These are phyloP conservation scores for Nomada goodeniana DNA, from an alignment of 2,888 invertebrate species.

Conservation along the genomic window DNA sequence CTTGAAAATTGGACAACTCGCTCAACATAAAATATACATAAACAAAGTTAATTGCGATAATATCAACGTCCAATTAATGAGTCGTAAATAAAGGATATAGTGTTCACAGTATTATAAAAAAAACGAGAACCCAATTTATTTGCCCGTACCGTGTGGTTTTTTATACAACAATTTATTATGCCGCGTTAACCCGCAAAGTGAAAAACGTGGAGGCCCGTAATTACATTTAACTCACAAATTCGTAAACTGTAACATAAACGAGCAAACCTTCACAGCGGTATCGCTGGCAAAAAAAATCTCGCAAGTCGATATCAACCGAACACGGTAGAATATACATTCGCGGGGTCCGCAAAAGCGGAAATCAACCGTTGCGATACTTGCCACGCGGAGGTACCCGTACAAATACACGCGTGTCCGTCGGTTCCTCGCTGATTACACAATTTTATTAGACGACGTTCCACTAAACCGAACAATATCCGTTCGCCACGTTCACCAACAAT, in stretches of 20 bases:
- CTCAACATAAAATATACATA: no score
- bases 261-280: background rate
- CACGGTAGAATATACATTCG: conserved; percentile 12
- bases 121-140: no score
- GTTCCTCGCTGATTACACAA: conserved; percentile 5
- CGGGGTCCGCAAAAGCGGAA: background rate
- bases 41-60: no score
- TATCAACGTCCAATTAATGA: no score
- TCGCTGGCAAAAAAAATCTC: background rate
- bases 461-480: background rate
- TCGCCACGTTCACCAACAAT: background rate
- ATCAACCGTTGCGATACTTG: background rate
- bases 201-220: background rate
- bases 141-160: no score
- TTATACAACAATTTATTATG: no score
- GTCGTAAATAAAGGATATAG: no score
- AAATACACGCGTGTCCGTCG: background rate
- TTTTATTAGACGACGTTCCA: background rate
- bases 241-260: background rate
- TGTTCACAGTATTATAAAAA: no score
- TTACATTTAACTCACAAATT: background rate
- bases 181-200: no score
- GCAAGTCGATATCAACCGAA: background rate
- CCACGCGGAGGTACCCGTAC: no score
- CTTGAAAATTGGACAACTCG: no score